Conservation (phyloP, 1,140 invertebrate genomes). For the Lethocerus indicus region DNA sequence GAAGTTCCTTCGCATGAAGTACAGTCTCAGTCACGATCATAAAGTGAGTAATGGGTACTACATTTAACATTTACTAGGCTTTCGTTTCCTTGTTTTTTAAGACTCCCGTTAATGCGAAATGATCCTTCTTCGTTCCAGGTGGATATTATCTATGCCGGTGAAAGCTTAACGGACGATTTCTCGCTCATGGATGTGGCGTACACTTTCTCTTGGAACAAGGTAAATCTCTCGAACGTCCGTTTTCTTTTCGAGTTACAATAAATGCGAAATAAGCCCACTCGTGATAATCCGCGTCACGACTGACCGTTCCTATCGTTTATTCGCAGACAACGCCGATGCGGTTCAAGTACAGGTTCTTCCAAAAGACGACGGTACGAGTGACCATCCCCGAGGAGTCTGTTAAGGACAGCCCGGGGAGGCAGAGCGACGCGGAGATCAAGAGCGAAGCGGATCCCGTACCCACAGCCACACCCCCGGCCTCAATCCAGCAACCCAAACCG, state of each 20-base stretch:
- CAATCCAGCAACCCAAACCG: too few species aligned
- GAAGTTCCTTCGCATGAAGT: slow-evolving; percentile 76
- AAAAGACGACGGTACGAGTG: slow-evolving; percentile 16
- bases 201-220: slow-evolving; percentile 41
- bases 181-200: slow-evolving; percentile 44
- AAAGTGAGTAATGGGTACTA: slow-evolving; percentile 18
- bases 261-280: too few species aligned
- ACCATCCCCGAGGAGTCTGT: too few species aligned
- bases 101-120: neutral
- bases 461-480: too few species aligned
- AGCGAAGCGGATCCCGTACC: too few species aligned
- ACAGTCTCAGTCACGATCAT: slow-evolving; percentile 36
- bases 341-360: slow-evolving; percentile 27
- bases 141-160: slow-evolving; percentile 29
- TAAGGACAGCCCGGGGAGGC: too few species aligned
- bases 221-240: too few species aligned
- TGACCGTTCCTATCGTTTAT: slow-evolving; percentile 13
- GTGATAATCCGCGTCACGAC: neutral
- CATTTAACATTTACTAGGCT: neutral
- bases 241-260: too few species aligned
- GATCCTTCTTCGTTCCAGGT: slow-evolving; percentile 22
- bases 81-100: neutral
- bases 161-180: slow-evolving; percentile 33
- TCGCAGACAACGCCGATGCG: slow-evolving; percentile 29
- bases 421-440: too few species aligned